phyloP scores from a whole-genome alignment of 2,113 vertebrate species.

The Maccullochella peelii region DNA sequence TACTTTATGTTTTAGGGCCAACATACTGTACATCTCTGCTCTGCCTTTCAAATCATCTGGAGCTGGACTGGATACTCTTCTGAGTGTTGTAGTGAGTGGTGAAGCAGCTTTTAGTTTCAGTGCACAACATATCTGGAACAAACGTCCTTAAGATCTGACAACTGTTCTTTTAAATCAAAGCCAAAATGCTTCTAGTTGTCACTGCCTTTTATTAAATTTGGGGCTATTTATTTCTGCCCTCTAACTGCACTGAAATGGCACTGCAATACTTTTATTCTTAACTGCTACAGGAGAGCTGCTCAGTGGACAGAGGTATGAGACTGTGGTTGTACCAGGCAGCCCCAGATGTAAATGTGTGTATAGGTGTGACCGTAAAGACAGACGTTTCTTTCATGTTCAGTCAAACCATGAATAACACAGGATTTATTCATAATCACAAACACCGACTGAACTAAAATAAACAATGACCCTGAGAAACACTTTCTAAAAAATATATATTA shows the following conservation, averaged over 20 bases:
- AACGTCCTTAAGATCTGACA: slow-evolving; percentile 1
- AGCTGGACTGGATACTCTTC: slow-evolving; percentile 10
- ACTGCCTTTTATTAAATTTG: background rate
- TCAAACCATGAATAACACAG: slow-evolving; percentile 15
- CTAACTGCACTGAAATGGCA: background rate
- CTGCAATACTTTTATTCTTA: background rate
- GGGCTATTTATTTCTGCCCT: background rate
- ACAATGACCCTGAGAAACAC: background rate
- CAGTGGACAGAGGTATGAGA: background rate
- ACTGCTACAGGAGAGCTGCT: slow-evolving; percentile 12
- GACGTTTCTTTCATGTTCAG: slow-evolving; percentile 23
- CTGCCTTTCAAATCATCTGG: background rate
- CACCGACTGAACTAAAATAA: background rate
- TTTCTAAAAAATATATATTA: background rate
- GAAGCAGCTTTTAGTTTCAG: slow-evolving; percentile 20
- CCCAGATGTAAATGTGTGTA: background rate
- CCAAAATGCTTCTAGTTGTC: background rate
- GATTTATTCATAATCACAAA: slow-evolving; percentile 1
- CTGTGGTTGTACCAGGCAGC: slow-evolving; percentile 2
- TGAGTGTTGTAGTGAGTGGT: background rate
- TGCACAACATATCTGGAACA: slow-evolving; percentile 12
- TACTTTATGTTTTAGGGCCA: background rate
- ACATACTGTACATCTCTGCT: background rate
- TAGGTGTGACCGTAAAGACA: slow-evolving; percentile 13
- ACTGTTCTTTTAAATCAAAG: slow-evolving; percentile 5